Percentiles rank a stretch among this genome's conserved stretches.
These are phyloP conservation scores for Mythimna vitellina DNA, from an alignment of 2,888 invertebrate species.

Conservation along the genomic window DNA sequence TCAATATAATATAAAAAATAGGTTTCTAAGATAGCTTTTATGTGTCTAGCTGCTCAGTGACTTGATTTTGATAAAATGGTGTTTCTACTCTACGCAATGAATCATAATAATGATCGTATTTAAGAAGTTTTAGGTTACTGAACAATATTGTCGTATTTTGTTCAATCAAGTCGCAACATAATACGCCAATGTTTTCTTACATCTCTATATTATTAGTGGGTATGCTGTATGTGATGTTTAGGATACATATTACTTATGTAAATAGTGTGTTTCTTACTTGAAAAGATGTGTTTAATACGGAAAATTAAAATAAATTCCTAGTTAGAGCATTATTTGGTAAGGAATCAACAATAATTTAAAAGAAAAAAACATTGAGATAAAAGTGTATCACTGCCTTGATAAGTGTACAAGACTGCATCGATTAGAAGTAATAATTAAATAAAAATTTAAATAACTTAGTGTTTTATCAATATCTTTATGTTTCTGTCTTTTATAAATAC, in stretches of 20 bases:
- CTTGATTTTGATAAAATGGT: constrained; percentile 54
- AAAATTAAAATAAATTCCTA: not conserved
- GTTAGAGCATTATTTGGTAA: constrained; percentile 22
- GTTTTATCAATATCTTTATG: constrained; percentile 17
- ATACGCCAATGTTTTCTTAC: constrained; percentile 75
- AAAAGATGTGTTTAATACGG: constrained; percentile 16
- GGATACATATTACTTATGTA: constrained; percentile 25
- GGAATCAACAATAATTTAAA: not conserved
- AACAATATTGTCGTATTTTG: constrained; percentile 77
- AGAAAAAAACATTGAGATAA: constrained; percentile 43
- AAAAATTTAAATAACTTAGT: constrained; percentile 2
- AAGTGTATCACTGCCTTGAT: constrained; percentile 48
- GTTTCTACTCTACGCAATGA: constrained; percentile 33
- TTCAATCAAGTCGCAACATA: constrained; percentile 66
- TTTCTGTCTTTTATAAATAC: constrained; percentile 15
- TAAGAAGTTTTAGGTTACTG: constrained; percentile 48
- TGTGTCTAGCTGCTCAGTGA: not conserved
- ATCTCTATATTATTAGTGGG: constrained; percentile 37
- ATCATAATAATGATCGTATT: constrained; percentile 44
- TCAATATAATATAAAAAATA: not conserved
- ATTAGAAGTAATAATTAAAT: constrained; percentile 40
- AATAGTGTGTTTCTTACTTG: constrained; percentile 22
- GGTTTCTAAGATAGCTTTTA: constrained; percentile 2
- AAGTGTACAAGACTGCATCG: constrained; percentile 62
- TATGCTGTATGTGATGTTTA: constrained; percentile 61